These are phyloP conservation scores for Luidia sarsii DNA, from an alignment of 53 echinoderm and acorn worm species.

Conservation along the genomic window DNA sequence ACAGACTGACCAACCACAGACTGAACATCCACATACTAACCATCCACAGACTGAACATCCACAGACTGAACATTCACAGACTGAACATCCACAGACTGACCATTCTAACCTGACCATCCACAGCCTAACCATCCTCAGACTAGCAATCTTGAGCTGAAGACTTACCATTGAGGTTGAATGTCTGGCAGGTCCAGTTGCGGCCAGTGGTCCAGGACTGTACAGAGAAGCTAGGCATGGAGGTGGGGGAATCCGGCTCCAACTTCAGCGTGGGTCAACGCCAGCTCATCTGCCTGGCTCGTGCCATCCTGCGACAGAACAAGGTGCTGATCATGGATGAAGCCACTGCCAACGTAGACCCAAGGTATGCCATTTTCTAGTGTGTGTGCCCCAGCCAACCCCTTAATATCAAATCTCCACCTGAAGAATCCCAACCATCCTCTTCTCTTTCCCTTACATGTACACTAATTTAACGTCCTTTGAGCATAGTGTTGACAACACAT, in stretches of 20 bases:
- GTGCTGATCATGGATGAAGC: constrained; percentile 91
- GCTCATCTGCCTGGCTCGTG: constrained; percentile 88
- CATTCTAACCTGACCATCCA: no score
- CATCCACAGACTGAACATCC: not conserved
- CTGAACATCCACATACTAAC: not conserved
- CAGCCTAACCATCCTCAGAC: no score
- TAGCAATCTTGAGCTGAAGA: no score
- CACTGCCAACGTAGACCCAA: constrained; percentile 93
- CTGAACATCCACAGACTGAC: not conserved
- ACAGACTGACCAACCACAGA: no score
- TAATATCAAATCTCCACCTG: no score
- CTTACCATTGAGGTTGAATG: no score
- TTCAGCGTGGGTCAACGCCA: constrained; percentile 91
- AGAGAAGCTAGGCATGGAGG: constrained; percentile 84
- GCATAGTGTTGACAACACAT: no score
- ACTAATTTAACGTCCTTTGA: no score
- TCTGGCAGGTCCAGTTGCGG: constrained; percentile 71
- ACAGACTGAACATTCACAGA: not conserved
- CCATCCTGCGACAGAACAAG: constrained; percentile 74
- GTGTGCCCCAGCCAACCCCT: no score
- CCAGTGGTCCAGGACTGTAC: constrained; percentile 61
- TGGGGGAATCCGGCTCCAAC: constrained; percentile 77
- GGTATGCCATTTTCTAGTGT: constrained; percentile 67
- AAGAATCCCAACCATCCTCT: no score
- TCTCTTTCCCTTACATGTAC: no score